Evolutionary conservation across 35 echinoderm and acorn worm species (phyloP).

Genomic region (Diadema setosum): DNA sequence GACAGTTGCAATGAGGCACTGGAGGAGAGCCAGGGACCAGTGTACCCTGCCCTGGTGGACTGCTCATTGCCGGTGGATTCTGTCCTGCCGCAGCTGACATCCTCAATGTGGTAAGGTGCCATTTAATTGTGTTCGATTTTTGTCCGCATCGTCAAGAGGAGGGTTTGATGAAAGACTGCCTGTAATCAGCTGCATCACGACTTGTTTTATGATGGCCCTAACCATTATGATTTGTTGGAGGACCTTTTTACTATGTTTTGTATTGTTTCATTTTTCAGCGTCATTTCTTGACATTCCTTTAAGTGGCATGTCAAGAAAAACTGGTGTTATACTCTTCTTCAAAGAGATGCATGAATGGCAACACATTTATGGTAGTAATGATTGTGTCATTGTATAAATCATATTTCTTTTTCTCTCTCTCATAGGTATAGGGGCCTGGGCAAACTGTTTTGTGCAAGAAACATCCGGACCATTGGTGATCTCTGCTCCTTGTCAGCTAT

Average conservation of each 20-base stretch:
- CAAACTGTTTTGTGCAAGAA: slow-evolving; percentile 76
- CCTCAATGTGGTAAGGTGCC: slow-evolving; percentile 78
- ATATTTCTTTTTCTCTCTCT: background rate
- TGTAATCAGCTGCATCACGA: too few species aligned
- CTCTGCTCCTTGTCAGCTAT: slow-evolving; percentile 69
- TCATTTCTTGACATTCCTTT: too few species aligned
- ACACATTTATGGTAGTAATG: too few species aligned
- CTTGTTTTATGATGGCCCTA: too few species aligned
- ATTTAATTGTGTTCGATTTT: background rate
- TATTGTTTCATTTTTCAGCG: too few species aligned
- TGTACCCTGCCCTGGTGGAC: slow-evolving; percentile 68
- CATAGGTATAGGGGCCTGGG: slow-evolving; percentile 74
- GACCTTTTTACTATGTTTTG: too few species aligned
- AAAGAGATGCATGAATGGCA: too few species aligned
- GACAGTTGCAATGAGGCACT: slow-evolving; percentile 69
- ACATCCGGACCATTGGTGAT: slow-evolving; percentile 88
- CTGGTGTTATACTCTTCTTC: too few species aligned
- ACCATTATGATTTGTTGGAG: too few species aligned
- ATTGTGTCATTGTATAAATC: background rate
- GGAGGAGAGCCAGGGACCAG: slow-evolving; percentile 48
- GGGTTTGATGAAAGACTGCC: too few species aligned
- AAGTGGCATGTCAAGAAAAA: too few species aligned
- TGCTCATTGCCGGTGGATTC: slow-evolving; percentile 73
- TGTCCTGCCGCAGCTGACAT: slow-evolving; percentile 82
- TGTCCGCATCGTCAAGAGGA: too few species aligned